Base-by-base conservation (phyloP, 92 coral and sea anemone genomes). In the Anthopleura xanthogrammica region DNA sequence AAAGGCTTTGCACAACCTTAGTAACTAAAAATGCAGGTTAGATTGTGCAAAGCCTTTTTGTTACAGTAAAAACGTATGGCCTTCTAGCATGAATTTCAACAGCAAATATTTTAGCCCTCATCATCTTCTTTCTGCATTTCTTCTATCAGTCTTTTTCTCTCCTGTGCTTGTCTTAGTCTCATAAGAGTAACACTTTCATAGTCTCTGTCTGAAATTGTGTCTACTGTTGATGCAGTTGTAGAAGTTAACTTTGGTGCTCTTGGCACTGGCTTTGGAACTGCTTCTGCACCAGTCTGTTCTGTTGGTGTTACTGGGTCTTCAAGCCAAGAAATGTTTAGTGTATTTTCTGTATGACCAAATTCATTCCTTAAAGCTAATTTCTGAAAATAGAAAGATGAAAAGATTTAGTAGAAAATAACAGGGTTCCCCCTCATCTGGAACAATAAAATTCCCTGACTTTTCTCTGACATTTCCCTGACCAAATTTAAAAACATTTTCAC, bases 141-240 rank as follows among this genome's bases (percentile, higher is more conserved):
- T 83, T 83, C 95, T 5, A 93, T 92, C 55, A 96, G 68, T 74
- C 97, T 81, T 87, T 94, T 96, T 74, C 99, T 87, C 74, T 96
- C 99, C 84, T 96, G 93, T 75, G 95, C 95, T 84, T 96, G 99
- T 42, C 98, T 92, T 62, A 96, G 86, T 90, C 92, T 95, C 95
- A 95, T 94, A 72, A 96, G 90, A 39, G 94, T 94, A 41, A 96
- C 80, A 66, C 91, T 92, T 80, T 96, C 99, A 85, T 87, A 96
- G 86, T 96, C 99, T 83, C 86, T 87, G 79, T 85, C 60, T 0
- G 83, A 80, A 65, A 78, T 76, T 19, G 81, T 87, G 80, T 85
- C 60, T 17, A 64, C 73, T 19, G 81, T 77, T 58, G 73, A 36
- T n/a, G 43, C 1, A 54, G 41, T 40, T 80, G 77, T 81, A 50